phyloP scores from a whole-genome alignment of 2,797 vertebrate species.

The Odontamblyopus lacepedii region DNA sequence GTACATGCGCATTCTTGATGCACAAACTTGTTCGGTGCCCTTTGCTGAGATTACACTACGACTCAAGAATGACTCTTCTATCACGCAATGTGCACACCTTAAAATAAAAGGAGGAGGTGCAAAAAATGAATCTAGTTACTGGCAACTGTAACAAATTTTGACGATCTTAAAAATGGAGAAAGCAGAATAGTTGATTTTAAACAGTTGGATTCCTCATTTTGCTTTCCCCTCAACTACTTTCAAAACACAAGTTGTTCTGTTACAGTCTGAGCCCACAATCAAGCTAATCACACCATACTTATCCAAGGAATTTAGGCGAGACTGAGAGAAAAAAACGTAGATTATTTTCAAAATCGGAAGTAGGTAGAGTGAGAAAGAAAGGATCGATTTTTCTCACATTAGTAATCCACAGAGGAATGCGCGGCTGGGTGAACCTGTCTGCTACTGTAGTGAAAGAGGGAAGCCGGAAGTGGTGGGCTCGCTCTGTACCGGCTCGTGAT shows the following conservation, averaged over 20 bases:
- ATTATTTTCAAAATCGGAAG: constrained; percentile 53
- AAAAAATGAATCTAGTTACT: no score
- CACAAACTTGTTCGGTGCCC: background rate
- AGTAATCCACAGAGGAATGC: constrained; percentile 53
- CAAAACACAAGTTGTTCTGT: constrained; percentile 43
- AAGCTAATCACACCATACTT: constrained; percentile 49
- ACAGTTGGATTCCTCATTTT: background rate
- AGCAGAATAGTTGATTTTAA: background rate
- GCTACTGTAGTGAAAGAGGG: constrained; percentile 35
- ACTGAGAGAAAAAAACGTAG: constrained; percentile 45
- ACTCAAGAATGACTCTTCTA: background rate
- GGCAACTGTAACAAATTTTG: no score
- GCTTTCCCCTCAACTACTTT: constrained; percentile 38
- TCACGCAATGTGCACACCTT: constrained; percentile 4
- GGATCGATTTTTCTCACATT: background rate
- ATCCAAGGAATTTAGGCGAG: constrained; percentile 64
- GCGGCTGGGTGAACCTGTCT: constrained; percentile 23
- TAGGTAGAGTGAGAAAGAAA: constrained; percentile 11
- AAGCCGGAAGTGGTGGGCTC: constrained; percentile 13
- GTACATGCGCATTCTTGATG: background rate
- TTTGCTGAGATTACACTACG: background rate
- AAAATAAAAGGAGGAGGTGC: background rate
- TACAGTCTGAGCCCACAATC: constrained; percentile 39
- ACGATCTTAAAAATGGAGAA: no score
- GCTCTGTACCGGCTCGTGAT: constrained; percentile 10